Base-by-base conservation (phyloP, 1,140 invertebrate species). In the Phortica variegata region DNA sequence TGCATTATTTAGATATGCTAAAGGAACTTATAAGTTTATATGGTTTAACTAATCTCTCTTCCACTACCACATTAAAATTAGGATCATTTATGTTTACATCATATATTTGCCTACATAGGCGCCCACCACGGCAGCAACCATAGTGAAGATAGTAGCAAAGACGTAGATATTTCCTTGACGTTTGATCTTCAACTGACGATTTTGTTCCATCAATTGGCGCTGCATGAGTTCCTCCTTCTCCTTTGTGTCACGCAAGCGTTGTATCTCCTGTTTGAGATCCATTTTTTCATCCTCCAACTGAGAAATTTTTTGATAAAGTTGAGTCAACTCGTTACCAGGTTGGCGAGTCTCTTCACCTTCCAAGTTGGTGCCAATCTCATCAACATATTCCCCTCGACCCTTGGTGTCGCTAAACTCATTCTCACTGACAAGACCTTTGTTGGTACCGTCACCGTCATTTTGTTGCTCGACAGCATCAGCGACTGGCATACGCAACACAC, bases 231-330 rank as follows among this genome's bases (percentile, higher is more conserved):
- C 17, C 9, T 46, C 37, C 8, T 54, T 37, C 12, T 23, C 32
- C 3, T 40, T 47, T 3, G 17, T 29, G 2, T n/a, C n/a, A n/a
- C n/a, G n/a, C n/a, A n/a, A 61, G 21, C 0, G 4, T 9, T 33
- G 8, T n/a, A 65, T 15, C 29, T 65, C 26, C 10, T 46, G 18
- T 36, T 34, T 23, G 3, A 65, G 26, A 0, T 12, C 3, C 6
- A 18, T 8, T 12, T 47, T 43, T 17, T 65, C 49, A 0, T 50
- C 36, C 20, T 65, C 51, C 33, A 65, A 21, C 5, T 36, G 9
- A 16, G 31, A 43, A 7, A 63, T 43, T 17, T 50, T 32, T 31
- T 26, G 20, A n/a, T 15, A 20, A 17, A 34, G 3, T 29, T 31
- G 16, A 8, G 5, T 17, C 5, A n/a, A 21, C 13, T 50, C 46